These are phyloP conservation scores for Euwallacea fornicatus DNA, from an alignment of 1,140 invertebrate genomes.

Conservation along the genomic window DNA sequence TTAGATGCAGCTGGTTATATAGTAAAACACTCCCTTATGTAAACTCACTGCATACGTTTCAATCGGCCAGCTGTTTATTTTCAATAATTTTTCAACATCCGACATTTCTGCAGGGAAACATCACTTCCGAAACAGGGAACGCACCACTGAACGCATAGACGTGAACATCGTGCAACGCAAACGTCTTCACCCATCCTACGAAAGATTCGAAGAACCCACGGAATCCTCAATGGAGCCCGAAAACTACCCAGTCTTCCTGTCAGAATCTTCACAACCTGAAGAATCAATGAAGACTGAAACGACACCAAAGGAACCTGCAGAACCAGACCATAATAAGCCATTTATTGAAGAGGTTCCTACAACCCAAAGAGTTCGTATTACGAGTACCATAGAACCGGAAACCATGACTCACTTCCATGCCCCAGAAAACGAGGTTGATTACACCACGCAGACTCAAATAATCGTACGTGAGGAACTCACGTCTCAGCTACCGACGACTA, in stretches of 20 bases:
- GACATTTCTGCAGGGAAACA: constrained; percentile 15
- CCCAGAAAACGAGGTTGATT: constrained; percentile 48
- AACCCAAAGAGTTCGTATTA: constrained; percentile 6
- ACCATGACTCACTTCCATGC: constrained; percentile 18
- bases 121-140: constrained; percentile 22
- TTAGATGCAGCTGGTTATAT: not conserved
- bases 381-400: constrained; percentile 15
- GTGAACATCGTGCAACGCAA: constrained; percentile 8
- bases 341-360: constrained; percentile 30
- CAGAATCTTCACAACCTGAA: constrained; percentile 15
- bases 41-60: not conserved
- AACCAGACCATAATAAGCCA: constrained; percentile 13
- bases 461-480: not conserved
- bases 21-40: too few relatives aligned
- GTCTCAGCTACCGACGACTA: constrained; percentile 29
- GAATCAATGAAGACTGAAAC: constrained; percentile 3
- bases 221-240: constrained; percentile 25
- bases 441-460: constrained; percentile 21
- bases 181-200: constrained; percentile 14
- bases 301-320: not conserved
- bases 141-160: constrained; percentile 9
- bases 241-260: constrained; percentile 2
- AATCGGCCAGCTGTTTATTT: not conserved
- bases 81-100: not conserved
- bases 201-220: constrained; percentile 22